Base-by-base conservation (phyloP, 2,888 invertebrate genomes). In the Steinernema hermaphroditum region DNA sequence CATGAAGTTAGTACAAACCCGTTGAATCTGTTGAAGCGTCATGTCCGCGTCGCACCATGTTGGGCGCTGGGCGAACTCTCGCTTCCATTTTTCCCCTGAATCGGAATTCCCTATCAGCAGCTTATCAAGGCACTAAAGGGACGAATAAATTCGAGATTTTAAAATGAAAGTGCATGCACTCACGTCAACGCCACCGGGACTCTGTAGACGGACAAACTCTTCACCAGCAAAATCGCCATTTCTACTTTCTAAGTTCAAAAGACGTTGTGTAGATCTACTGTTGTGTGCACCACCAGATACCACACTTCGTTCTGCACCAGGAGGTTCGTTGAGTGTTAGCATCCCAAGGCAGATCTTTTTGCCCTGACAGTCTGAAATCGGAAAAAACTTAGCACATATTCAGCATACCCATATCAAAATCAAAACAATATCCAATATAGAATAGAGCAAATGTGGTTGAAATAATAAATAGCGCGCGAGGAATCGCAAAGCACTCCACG, bases 11-110 rank as follows among this genome's bases (percentile, higher is more conserved):
- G 14, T 62, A 72, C 79, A 72, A 91, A 96, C 96, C 94, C 95
- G 94, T 90, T 94, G 93, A 88, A 96, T 92, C 90, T 96, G 94
- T 88, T 92, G 92, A 88, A 95, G 92, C 83, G 95, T 95, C 88
- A 94, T 90, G 87, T 92, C 92, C 80, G 96, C 96, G 89, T 97
- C 94, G 86, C 94, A 93, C 96, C 95, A 96, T 89, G 95, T 94
- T 86, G 96, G 88, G 77, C 89, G 87, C 70, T 88, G 88, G 68
- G 86, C 78, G 74, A 88, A 86, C 76, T 89, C 89, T 75, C 85
- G 83, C 81, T 87, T 87, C 86, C 86, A 87, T 37, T 77, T 77
- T n/a, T 77, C 80, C 22, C 79, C 82, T 14, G 84, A 81, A 32
- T 62, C 62, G 62, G 62, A 62, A 32, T 62, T 62, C 9, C 62